Evolutionary conservation across 2,113 vertebrate species (phyloP).

Genomic region (Ictalurus furcatus): DNA sequence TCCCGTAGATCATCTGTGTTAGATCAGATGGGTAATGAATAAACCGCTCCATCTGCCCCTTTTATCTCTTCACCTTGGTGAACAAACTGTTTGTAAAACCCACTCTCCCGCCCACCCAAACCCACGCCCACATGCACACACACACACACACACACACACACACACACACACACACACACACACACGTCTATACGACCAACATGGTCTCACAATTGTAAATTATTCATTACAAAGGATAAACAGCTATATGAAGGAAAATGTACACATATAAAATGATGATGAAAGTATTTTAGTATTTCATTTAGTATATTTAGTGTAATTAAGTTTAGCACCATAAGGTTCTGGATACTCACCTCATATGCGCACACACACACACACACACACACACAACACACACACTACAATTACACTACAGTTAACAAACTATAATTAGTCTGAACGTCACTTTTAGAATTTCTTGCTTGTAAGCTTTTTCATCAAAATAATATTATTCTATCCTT

Average conservation of each 20-base stretch:
- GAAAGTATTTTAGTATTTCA: neutral
- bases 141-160: neutral
- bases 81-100: slow-evolving; percentile 59
- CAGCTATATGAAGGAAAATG: neutral
- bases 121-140: slow-evolving; percentile 16
- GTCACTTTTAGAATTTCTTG: neutral
- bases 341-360: neutral
- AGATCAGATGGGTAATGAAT: slow-evolving; percentile 73
- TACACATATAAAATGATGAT: neutral
- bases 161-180: slow-evolving; percentile 17
- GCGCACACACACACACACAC: neutral
- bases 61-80: slow-evolving; percentile 60
- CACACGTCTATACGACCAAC: neutral
- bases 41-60: slow-evolving; percentile 64
- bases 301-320: neutral
- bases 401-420: neutral
- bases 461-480: neutral
- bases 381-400: neutral
- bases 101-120: neutral
- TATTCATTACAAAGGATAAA: neutral
- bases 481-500: neutral
- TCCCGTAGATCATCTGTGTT: slow-evolving; percentile 62
- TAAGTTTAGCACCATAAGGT: neutral
- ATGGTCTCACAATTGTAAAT: neutral
- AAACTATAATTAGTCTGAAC: neutral